Percentiles rank a stretch among this genome's conserved stretches.
phyloP scores from a whole-genome alignment of 2,888 invertebrate genomes.

The Encarsia formosa region DNA sequence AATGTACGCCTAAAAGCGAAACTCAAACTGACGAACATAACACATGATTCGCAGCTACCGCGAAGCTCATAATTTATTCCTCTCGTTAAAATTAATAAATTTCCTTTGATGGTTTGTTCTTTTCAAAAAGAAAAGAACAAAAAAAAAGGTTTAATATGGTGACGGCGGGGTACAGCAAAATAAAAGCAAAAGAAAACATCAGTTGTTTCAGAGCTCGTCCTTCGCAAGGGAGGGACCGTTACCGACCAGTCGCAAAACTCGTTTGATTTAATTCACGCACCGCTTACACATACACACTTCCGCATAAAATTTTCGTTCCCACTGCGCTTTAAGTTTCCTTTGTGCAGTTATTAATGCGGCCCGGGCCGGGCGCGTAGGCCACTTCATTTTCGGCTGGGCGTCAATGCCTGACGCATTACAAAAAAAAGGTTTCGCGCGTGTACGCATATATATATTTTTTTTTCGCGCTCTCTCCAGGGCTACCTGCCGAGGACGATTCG shows the following conservation, averaged over 20 bases:
- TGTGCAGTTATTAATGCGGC: constrained; percentile 48
- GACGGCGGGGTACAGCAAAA: neutral
- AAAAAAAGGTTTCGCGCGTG: constrained; percentile 23
- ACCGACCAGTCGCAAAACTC: constrained; percentile 35
- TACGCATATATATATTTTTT: constrained; percentile 2
- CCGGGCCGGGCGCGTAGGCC: too few species aligned
- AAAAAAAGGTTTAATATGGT: too few species aligned
- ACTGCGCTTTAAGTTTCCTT: constrained; percentile 34
- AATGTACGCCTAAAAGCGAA: too few species aligned
- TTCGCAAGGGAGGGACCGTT: constrained; percentile 19
- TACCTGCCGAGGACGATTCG: constrained; percentile 38
- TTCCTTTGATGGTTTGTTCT: neutral
- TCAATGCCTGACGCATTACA: constrained; percentile 6
- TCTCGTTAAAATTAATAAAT: too few species aligned
- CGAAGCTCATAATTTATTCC: too few species aligned
- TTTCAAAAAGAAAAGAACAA: neutral
- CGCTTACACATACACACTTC: neutral
- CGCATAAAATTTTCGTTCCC: constrained; percentile 11
- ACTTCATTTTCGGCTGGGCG: constrained; percentile 44
- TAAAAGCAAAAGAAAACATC: constrained; percentile 17
- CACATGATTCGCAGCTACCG: too few species aligned
- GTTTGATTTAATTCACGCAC: constrained; percentile 43
- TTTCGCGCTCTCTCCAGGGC: constrained; percentile 30
- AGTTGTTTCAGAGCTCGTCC: constrained; percentile 20
- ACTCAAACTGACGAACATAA: too few species aligned